These are phyloP conservation scores for Panopea generosa DNA, from an alignment of 2,888 invertebrate species.

Conservation along the genomic window DNA sequence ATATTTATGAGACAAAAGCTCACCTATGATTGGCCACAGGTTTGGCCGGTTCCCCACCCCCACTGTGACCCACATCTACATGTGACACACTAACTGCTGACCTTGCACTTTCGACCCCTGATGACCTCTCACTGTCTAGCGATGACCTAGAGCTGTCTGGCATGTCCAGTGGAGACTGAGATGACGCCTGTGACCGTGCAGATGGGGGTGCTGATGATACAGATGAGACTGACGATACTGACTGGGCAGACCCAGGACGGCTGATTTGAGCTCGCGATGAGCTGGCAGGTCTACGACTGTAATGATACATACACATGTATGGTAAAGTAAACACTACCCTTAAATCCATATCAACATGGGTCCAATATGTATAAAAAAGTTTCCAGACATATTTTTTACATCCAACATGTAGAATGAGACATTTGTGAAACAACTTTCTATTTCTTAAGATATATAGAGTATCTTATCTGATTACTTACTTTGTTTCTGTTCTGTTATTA, in stretches of 20 bases:
- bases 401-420: too few relatives aligned
- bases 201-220: conserved; percentile 20
- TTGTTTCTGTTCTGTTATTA: too few relatives aligned
- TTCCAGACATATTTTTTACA: too few relatives aligned
- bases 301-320: too few relatives aligned
- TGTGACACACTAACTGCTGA: conserved; percentile 54
- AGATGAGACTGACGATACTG: conserved; percentile 38
- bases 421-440: too few relatives aligned
- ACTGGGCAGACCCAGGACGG: conserved; percentile 52
- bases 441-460: too few relatives aligned
- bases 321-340: too few relatives aligned
- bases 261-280: conserved; percentile 52
- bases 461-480: too few relatives aligned
- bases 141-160: conserved; percentile 31
- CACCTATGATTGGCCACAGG: conserved; percentile 46
- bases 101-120: conserved; percentile 41
- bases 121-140: conserved; percentile 44
- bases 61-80: conserved; percentile 41
- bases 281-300: conserved; percentile 61
- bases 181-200: background rate
- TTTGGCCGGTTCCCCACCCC: conserved; percentile 42
- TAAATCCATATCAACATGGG: too few relatives aligned
- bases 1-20: background rate
- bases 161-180: conserved; percentile 7
- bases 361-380: too few relatives aligned